Conservation (phyloP, 2,888 invertebrate genomes). For the Rhagonycha fulva region DNA sequence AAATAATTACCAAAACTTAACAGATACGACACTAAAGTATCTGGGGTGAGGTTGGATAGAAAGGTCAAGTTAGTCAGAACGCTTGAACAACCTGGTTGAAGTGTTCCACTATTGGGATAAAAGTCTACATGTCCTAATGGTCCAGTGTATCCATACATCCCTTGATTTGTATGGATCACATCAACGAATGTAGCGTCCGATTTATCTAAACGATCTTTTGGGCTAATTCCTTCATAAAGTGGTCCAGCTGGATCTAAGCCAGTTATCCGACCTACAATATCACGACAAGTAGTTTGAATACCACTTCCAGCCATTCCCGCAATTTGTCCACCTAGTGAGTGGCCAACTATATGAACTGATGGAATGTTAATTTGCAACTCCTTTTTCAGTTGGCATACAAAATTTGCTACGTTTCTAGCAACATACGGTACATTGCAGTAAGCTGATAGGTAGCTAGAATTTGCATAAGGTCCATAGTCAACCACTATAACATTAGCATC, state of each 20-base stretch:
- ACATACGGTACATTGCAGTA: background rate
- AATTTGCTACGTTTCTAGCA: background rate
- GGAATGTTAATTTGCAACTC: background rate
- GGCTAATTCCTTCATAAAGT: background rate
- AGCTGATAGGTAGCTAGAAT: background rate
- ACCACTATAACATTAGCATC: background rate
- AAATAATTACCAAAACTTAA: background rate
- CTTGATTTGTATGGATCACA: conserved; percentile 1
- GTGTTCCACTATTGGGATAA: conserved; percentile 8
- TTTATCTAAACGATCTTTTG: background rate
- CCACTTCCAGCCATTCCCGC: background rate
- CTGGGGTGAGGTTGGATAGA: background rate
- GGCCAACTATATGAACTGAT: conserved; percentile 14
- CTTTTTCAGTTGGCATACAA: background rate
- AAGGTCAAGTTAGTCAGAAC: background rate
- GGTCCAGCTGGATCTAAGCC: conserved; percentile 7
- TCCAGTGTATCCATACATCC: background rate
- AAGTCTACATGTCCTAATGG: conserved; percentile 12
- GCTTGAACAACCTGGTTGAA: conserved; percentile 2
- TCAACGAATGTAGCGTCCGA: conserved; percentile 4
- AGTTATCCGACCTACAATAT: background rate
- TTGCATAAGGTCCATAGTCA: background rate
- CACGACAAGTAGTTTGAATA: background rate
- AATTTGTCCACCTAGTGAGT: conserved; percentile 8
- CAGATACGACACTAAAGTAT: background rate